Evolutionary conservation across 2,113 vertebrate species (phyloP).

Genomic region (Cryptoleucopteryx plumbea): DNA sequence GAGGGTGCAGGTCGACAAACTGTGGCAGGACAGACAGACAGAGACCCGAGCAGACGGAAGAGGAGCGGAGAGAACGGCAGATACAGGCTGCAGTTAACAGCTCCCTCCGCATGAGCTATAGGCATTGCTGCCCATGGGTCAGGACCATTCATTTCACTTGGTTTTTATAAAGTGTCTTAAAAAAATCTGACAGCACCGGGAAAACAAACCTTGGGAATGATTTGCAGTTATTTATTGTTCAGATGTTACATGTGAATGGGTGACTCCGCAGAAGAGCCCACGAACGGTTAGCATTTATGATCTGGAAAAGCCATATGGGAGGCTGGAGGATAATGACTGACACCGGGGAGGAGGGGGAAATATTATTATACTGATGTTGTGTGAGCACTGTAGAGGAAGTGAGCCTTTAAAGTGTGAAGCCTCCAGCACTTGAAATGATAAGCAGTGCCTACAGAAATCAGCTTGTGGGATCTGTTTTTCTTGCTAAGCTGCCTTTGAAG

Average conservation of each 20-base stretch:
- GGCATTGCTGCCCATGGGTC: neutral
- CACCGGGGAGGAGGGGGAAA: neutral
- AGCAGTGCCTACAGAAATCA: conserved; percentile 29
- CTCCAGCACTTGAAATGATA: neutral
- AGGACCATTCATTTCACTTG: neutral
- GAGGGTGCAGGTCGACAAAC: neutral
- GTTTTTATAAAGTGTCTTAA: neutral
- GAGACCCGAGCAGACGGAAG: neutral
- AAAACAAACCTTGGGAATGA: neutral
- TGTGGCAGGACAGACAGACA: neutral
- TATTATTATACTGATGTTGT: neutral
- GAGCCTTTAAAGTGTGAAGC: conserved; percentile 13
- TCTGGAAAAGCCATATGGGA: neutral
- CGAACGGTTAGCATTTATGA: neutral
- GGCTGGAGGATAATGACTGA: neutral
- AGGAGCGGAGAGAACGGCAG: neutral
- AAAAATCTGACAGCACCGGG: neutral
- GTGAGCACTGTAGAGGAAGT: neutral
- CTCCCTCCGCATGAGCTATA: neutral
- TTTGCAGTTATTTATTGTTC: neutral
- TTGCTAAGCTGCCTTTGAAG: conserved; percentile 27
- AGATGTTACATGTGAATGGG: neutral
- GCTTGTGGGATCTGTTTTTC: conserved; percentile 10
- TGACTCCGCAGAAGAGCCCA: neutral
- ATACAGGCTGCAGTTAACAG: neutral